Evolutionary conservation across 2,113 vertebrate species (phyloP).

Genomic region (Bubalus kerabau): DNA sequence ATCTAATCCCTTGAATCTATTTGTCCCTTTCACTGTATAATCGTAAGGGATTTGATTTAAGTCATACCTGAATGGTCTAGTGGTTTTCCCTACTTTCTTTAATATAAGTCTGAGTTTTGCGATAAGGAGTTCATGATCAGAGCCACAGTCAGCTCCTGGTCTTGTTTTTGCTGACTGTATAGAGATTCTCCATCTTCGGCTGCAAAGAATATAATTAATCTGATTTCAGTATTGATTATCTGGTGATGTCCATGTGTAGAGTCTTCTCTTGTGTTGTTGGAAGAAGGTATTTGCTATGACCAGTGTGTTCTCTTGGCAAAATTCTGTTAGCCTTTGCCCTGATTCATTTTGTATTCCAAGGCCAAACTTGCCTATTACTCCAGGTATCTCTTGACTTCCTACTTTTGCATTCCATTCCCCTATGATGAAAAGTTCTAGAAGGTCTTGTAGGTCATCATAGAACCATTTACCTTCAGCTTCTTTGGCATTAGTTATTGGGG

Average conservation of each 20-base stretch:
- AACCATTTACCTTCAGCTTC: not conserved
- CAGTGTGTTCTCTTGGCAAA: not conserved
- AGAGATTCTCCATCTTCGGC: not conserved
- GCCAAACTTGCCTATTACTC: not conserved
- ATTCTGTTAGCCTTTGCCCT: not conserved
- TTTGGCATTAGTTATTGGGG: not conserved
- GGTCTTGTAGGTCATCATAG: not conserved
- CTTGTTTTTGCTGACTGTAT: not conserved
- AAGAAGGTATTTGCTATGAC: not conserved
- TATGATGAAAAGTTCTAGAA: not conserved
- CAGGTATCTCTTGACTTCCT: not conserved
- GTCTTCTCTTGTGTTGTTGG: not conserved
- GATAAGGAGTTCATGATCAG: not conserved
- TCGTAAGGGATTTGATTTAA: not conserved
- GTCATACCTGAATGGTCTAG: not conserved
- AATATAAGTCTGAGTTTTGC: not conserved
- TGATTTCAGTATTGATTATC: not conserved
- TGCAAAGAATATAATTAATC: not conserved
- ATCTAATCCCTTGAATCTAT: not conserved
- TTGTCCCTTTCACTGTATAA: not conserved
- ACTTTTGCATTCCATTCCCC: not conserved
- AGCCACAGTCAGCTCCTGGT: not conserved
- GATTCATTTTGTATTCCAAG: not conserved
- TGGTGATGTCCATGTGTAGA: not conserved
- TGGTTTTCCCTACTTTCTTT: not conserved